Evolutionary conservation across 2,113 vertebrate genomes (phyloP), one percentile per base, ranked within the genome.

Genomic region (Butorides virescens): DNA sequence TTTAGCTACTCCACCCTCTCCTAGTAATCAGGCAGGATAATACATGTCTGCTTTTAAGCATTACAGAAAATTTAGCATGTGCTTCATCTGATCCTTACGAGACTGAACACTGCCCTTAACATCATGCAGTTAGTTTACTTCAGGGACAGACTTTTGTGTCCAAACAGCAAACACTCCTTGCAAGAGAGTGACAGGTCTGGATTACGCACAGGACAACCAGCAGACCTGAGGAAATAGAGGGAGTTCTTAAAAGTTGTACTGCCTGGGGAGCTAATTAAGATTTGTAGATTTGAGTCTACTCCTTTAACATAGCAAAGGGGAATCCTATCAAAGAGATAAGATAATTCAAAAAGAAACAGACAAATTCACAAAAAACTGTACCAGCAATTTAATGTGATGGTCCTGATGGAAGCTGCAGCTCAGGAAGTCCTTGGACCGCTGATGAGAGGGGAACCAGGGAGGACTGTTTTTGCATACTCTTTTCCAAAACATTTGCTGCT

Each of bases 1-100:
- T 86, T 61, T 90, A 93, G 59, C 36, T 86, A 8, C 85, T 90
- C 95, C 93, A 95, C 85, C 62, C n/a, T 82, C 46, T 76, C n/a
- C 71, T n/a, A 27, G 20, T 73, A 88, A 66, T 90, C 46, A 52
- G 53, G 30, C 95, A 94, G 42, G 93, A 72, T 44, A 87, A 92
- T 68, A 96, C 80, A 65, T n/a, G 90, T 63, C 70, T 85, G n/a
- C 11, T 90, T 86, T 86, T 86, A 86, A 88, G 32, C 50, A 62
- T 50, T 17, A 42, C 50, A 53, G 75, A 88, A 68, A 82, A 94
- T 75, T 61, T 61, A 72, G 27, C 1, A 0, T 34, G 5, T 86
- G 44, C 58, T 90, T 82, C 6, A 1, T 85, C n/a, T 37, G 58
- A 82, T 87, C 52, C 36, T 76, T 68, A 29, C 27, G 53, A 91